A percentile compares a stretch with the other conserved stretches of the same genome.
These are phyloP conservation scores for Hafferia zeledoni DNA, from an alignment of 2,797 vertebrate species.

Conservation along the genomic window DNA sequence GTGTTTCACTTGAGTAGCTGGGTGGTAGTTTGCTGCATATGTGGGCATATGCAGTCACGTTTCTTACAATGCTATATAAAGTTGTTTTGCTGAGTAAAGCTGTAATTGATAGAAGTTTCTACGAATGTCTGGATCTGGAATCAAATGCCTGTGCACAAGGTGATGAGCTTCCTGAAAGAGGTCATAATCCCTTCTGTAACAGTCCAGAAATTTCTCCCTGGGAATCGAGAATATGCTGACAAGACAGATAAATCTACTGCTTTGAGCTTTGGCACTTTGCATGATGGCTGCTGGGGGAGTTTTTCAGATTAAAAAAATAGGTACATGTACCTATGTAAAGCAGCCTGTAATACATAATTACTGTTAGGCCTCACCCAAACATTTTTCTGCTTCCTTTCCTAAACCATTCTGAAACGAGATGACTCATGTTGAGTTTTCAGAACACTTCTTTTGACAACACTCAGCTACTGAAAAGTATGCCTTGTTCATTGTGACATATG, in stretches of 20 bases:
- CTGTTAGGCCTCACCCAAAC: constrained; percentile 24
- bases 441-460: background rate
- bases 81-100: background rate
- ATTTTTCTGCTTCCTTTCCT: constrained; percentile 10
- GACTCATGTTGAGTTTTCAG: background rate
- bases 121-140: background rate
- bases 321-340: background rate
- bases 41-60: background rate
- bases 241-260: background rate
- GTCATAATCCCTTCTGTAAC: background rate
- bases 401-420: background rate
- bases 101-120: background rate
- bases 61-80: background rate
- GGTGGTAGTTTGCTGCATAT: background rate
- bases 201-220: background rate
- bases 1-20: background rate
- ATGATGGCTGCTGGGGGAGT: background rate
- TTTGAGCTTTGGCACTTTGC: background rate
- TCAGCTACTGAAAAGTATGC: background rate
- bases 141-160: background rate
- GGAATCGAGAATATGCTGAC: background rate
- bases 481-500: background rate
- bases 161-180: background rate
- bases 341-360: constrained; percentile 23
- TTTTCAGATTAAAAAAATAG: background rate